phyloP scores from a whole-genome alignment of 30 jellyfish, hydroid and myxozoan genomes.

The Hydractinia echinata region DNA sequence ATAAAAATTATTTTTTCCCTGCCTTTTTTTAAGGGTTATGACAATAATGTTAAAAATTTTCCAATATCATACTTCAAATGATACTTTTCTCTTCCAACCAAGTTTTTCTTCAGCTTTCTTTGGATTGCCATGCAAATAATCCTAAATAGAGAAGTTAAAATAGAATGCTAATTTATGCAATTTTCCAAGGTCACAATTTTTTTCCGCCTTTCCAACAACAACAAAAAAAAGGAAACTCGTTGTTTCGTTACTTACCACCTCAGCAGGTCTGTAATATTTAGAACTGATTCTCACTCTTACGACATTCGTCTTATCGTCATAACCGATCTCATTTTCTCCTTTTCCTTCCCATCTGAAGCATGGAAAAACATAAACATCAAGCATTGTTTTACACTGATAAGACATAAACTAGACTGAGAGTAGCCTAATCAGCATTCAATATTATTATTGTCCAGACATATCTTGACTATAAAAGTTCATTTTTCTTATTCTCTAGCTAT shows the following conservation, averaged over 20 bases:
- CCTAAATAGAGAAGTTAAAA: conserved; percentile 38
- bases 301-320: conserved; percentile 40
- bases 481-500: no score
- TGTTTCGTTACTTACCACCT: conserved; percentile 63
- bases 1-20: no score
- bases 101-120: conserved; percentile 66
- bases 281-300: conserved; percentile 77
- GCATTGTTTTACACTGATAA: no score
- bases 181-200: no score
- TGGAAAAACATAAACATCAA: no score
- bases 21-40: no score
- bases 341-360: conserved; percentile 78
- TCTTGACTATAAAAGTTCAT: no score
- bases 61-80: conserved; percentile 46
- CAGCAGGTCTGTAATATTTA: conserved; percentile 93
- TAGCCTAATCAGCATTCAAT: no score
- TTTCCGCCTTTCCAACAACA: not conserved
- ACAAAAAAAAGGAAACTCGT: not conserved
- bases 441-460: no score
- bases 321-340: conserved; percentile 76
- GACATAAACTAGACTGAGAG: no score
- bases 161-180: not conserved
- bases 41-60: not conserved
- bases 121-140: conserved; percentile 78
- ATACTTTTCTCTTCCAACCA: conserved; percentile 69